phyloP scores from a whole-genome alignment of 2,113 vertebrate genomes.

The Naja naja region DNA sequence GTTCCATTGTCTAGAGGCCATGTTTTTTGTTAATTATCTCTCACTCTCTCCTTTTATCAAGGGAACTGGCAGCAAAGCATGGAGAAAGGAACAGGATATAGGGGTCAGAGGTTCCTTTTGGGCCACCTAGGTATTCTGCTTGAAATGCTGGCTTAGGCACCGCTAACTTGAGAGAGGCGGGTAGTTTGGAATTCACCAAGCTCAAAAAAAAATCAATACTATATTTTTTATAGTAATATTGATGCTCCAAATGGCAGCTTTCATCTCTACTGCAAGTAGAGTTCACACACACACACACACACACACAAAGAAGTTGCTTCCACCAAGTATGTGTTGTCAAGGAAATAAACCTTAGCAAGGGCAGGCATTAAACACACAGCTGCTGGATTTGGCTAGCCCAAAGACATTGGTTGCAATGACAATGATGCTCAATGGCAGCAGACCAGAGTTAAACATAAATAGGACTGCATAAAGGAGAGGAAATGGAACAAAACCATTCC shows the following conservation, averaged over 20 bases:
- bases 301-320: slow-evolving; percentile 63
- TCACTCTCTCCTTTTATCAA: slow-evolving; percentile 88
- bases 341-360: slow-evolving; percentile 76
- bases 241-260: neutral
- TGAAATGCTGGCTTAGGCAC: slow-evolving; percentile 47
- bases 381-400: slow-evolving; percentile 79
- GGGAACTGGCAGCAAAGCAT: slow-evolving; percentile 82
- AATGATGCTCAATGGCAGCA: slow-evolving; percentile 74
- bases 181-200: slow-evolving; percentile 19
- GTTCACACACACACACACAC: slow-evolving; percentile 34
- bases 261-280: slow-evolving; percentile 35
- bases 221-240: neutral
- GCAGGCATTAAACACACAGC: slow-evolving; percentile 82
- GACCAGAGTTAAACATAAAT: slow-evolving; percentile 78
- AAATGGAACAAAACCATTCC: slow-evolving; percentile 80
- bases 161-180: neutral
- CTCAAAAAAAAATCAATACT: slow-evolving; percentile 1
- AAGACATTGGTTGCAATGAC: slow-evolving; percentile 70
- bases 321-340: slow-evolving; percentile 77
- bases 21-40: slow-evolving; percentile 98
- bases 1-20: slow-evolving; percentile 82
- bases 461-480: slow-evolving; percentile 78
- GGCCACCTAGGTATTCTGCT: slow-evolving; percentile 93
- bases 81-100: slow-evolving; percentile 94
- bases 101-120: slow-evolving; percentile 85